These are phyloP conservation scores for Natator depressus DNA, from an alignment of 2,113 vertebrate species.

Conservation along the genomic window DNA sequence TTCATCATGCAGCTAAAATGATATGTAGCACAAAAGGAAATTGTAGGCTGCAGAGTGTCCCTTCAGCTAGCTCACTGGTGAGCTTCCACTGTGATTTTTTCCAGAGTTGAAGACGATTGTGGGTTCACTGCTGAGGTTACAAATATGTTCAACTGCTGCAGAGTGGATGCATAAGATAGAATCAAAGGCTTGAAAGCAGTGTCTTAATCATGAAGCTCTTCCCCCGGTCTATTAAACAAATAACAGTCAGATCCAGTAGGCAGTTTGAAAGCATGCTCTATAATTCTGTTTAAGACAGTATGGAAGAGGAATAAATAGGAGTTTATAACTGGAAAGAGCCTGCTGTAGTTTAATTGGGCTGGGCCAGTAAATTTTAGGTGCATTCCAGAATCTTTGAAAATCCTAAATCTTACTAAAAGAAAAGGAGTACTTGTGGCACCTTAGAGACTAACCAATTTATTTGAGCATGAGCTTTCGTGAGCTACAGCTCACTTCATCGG, in stretches of 20 bases:
- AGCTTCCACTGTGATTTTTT: conserved; percentile 20
- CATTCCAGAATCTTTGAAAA: neutral
- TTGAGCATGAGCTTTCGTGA: no score
- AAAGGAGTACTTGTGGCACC: no score
- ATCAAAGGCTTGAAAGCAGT: neutral
- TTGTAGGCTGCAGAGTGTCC: neutral
- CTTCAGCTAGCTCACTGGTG: neutral
- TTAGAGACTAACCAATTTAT: no score
- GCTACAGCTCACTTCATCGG: no score
- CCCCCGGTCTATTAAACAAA: neutral
- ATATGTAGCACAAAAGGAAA: conserved; percentile 9
- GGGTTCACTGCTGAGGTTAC: neutral
- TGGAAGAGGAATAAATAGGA: neutral
- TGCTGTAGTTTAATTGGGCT: neutral
- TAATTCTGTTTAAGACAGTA: neutral
- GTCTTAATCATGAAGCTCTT: neutral
- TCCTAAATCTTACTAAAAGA: neutral
- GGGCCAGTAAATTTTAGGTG: neutral
- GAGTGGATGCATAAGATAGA: neutral
- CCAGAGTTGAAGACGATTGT: neutral
- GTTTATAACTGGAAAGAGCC: neutral
- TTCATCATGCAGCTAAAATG: conserved; percentile 20
- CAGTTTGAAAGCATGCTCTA: neutral
- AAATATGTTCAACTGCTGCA: neutral
- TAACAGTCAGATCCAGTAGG: neutral